Evolutionary conservation across 2,113 vertebrate genomes (phyloP).

Genomic region (Anolis sagrei): DNA sequence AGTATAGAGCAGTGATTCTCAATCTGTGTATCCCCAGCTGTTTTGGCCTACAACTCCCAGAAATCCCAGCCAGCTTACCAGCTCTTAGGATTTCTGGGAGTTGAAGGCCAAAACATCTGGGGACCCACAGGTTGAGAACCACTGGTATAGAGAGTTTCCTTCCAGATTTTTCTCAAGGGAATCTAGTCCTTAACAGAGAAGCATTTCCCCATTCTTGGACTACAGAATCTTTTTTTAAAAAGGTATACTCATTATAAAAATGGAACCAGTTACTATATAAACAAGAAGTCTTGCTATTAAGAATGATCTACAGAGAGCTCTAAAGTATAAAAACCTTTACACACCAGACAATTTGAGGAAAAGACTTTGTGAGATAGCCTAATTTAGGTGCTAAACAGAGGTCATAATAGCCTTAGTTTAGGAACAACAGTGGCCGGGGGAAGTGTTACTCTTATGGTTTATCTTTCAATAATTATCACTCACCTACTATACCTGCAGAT

Average conservation of each 20-base stretch:
- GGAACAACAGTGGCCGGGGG: not conserved
- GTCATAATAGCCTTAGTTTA: not conserved
- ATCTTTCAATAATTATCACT: not conserved
- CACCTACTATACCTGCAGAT: no score
- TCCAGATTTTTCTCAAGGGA: not conserved
- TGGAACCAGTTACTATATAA: not conserved
- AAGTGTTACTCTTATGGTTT: not conserved
- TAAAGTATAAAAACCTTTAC: not conserved
- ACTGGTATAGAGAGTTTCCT: not conserved
- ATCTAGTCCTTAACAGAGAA: no score
- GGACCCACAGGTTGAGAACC: no score
- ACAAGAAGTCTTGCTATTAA: not conserved
- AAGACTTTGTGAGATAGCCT: no score
- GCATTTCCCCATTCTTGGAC: not conserved
- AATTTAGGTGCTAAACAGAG: not conserved
- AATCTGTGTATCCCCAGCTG: no score
- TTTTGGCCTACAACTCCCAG: no score
- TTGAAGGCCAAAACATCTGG: no score
- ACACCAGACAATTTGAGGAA: not conserved
- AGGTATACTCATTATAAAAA: not conserved
- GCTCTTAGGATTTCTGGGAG: no score
- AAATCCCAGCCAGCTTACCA: no score
- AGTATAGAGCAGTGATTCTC: no score
- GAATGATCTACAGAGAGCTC: not conserved
- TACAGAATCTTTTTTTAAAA: not conserved